These are phyloP conservation scores for fruit fly (Drosophila melanogaster) DNA, from an alignment of 1,140 invertebrate genomes.

Conservation along the genomic window DNA sequence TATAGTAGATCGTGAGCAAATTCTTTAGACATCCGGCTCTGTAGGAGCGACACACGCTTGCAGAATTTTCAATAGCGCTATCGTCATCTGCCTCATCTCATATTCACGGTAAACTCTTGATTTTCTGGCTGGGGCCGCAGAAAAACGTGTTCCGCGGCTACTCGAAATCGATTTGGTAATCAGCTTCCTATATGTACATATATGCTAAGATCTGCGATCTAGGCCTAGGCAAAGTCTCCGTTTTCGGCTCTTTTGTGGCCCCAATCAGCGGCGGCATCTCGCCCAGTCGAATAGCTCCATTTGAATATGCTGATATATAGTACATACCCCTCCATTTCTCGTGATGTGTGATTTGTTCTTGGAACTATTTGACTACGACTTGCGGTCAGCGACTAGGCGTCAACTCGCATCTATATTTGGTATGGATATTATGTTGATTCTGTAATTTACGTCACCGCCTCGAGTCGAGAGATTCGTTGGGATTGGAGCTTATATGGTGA, in stretches of 20 bases:
- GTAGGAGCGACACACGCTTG: slow-evolving; percentile 61
- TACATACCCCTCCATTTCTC: slow-evolving; percentile 8
- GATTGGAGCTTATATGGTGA: not conserved
- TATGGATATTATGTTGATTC: slow-evolving; percentile 35
- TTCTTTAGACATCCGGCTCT: slow-evolving; percentile 56
- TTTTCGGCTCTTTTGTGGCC: slow-evolving; percentile 6
- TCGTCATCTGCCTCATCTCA: slow-evolving; percentile 62
- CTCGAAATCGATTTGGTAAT: slow-evolving; percentile 43
- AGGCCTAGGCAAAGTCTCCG: slow-evolving; percentile 27
- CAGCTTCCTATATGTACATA: slow-evolving; percentile 48
- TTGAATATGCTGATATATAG: slow-evolving; percentile 50
- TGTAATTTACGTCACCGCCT: slow-evolving; percentile 56
- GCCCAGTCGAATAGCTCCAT: slow-evolving; percentile 5
- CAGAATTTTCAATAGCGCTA: slow-evolving; percentile 70
- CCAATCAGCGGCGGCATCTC: slow-evolving; percentile 53
- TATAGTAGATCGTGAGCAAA: slow-evolving; percentile 43
- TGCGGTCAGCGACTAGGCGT: slow-evolving; percentile 46
- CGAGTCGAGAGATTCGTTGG: not conserved
- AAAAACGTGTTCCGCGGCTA: slow-evolving; percentile 68
- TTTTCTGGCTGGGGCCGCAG: slow-evolving; percentile 20
- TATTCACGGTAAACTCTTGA: slow-evolving; percentile 67
- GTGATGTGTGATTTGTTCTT: slow-evolving; percentile 60
- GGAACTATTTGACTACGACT: slow-evolving; percentile 46
- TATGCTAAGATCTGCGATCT: slow-evolving; percentile 45
- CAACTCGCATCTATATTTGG: slow-evolving; percentile 45